Percentiles rank a stretch among this genome's conserved stretches.
Conservation (phyloP, 1,140 invertebrate species). For the Notospermus geniculatus region DNA sequence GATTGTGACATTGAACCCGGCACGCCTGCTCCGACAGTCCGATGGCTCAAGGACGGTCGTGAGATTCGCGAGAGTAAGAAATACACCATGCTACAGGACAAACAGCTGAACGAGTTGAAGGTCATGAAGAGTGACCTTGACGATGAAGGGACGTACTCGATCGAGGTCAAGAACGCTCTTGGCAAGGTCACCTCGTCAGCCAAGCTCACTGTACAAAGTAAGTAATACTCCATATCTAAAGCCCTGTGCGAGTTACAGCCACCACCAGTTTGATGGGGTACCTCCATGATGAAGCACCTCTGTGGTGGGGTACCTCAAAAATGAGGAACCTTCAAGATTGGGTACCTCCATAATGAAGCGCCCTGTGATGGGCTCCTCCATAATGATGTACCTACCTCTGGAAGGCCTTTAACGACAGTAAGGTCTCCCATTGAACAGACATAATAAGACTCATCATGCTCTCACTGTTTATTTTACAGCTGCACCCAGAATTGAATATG, state of each 20-base stretch:
- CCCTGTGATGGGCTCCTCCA: neutral
- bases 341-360: no score
- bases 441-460: neutral
- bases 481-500: slow-evolving; percentile 47
- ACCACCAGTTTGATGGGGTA: no score
- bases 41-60: slow-evolving; percentile 46
- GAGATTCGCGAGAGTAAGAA: neutral
- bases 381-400: slow-evolving; percentile 2
- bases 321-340: no score
- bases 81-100: neutral
- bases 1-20: slow-evolving; percentile 42
- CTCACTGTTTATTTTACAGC: slow-evolving; percentile 32
- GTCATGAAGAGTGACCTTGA: slow-evolving; percentile 45
- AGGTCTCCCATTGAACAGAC: neutral
- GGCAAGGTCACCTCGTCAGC: slow-evolving; percentile 50
- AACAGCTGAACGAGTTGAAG: slow-evolving; percentile 11
- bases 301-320: no score
- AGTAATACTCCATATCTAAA: slow-evolving; percentile 22
- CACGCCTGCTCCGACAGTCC: slow-evolving; percentile 37
- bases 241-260: neutral
- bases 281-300: no score
- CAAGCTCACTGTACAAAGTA: slow-evolving; percentile 49
- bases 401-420: neutral
- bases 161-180: slow-evolving; percentile 45
- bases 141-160: slow-evolving; percentile 49